Base-by-base conservation (phyloP, 2,797 vertebrate genomes). In the Mallotus villosus region DNA sequence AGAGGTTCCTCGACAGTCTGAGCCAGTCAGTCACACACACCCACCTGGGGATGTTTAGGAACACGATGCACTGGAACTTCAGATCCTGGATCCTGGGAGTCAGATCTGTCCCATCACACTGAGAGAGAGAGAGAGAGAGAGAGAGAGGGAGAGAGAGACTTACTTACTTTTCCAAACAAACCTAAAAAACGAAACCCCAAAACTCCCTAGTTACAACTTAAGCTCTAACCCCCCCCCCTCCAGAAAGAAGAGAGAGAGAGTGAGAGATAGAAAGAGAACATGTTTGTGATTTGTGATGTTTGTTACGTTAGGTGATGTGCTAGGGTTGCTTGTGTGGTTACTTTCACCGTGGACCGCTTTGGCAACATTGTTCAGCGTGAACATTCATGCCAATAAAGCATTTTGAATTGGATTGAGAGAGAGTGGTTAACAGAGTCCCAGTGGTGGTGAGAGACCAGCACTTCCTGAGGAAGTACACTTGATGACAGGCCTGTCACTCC, bases 31-130 rank as follows among this genome's bases (percentile, higher is more conserved):
- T 22, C 3, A 61, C 4, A 61, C 25, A 46, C 5, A 60, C 14
- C 32, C 25, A 98, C 97, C 97, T 98, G 93, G 97, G 97, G 92
- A 99, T 99, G 92, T 99, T 99, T 89, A 99, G 95, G 94, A 99
- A 99, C 90, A 99, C 97, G 81, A 99, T 98, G 94, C 97, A 99
- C 90, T 99, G 97, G 87, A 99, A 98, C 86, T 98, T 99, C 92
- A 98, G 91, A 88, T 99, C 97, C 93, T 99, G 97, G 91, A 99
- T 99, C 92, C 98, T 99, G 77, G 95, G 91, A 63, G 97, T 99
- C 80, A 99, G 93, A 90, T 99, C 97, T 51, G 97, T 97, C 61
- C 97, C 97, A 58, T 99, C 97, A 85, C 97, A 99, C 97, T 99
- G 91, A 67, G 86, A 72, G 57, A 74, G 19, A 77, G 25, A 76